Evolutionary conservation across 2,888 invertebrate genomes (phyloP).

Genomic region (Latheticus oryzae): DNA sequence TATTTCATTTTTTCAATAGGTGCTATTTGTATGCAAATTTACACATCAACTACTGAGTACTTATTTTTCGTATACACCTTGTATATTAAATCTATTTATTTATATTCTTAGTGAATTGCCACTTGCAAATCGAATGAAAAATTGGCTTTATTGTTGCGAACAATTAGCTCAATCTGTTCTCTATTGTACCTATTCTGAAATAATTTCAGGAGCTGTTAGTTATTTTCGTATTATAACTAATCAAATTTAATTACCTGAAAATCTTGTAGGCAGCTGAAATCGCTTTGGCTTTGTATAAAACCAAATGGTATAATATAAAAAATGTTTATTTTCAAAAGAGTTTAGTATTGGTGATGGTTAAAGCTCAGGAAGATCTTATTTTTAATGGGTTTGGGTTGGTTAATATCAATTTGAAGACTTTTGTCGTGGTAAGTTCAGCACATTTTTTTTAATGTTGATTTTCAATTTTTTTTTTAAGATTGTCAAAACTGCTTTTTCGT

Average conservation of each 20-base stretch:
- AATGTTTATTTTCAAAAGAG: not conserved
- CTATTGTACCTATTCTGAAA: not conserved
- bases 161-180: not conserved
- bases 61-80: too few species aligned
- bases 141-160: not conserved
- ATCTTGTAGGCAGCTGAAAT: constrained; percentile 7
- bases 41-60: constrained; percentile 5
- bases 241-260: not conserved
- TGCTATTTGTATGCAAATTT: constrained; percentile 4
- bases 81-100: too few species aligned
- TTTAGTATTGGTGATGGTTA: constrained; percentile 5
- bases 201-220: not conserved
- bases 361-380: constrained; percentile 5
- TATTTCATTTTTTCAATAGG: constrained; percentile 1
- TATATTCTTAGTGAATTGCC: not conserved
- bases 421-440: not conserved
- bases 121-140: not conserved
- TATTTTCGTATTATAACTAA: too few species aligned
- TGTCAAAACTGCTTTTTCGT: constrained; percentile 16
- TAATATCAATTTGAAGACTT: constrained; percentile 3
- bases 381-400: constrained; percentile 11
- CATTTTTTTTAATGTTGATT: not conserved
- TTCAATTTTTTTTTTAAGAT: constrained; percentile 11
- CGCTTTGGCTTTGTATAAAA: constrained; percentile 3
- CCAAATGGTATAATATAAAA: constrained; percentile 6